Percentiles rank a stretch among this genome's conserved stretches.
Conservation (phyloP, 2,888 invertebrate genomes). For the Seira sanloemensis region DNA sequence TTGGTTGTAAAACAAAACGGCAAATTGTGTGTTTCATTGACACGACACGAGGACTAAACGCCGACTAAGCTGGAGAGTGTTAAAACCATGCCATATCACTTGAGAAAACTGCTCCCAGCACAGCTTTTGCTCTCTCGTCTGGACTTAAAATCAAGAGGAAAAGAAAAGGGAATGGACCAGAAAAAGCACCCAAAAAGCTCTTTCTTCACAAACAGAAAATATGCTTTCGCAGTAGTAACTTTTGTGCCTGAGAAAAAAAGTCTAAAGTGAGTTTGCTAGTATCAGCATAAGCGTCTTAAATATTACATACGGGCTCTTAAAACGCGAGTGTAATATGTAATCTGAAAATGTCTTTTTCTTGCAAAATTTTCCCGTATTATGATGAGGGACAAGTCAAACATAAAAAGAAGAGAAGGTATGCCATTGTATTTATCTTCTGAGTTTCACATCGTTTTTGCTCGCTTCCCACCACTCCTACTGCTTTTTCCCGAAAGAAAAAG, state of each 20-base stretch:
- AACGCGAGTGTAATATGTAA: not conserved
- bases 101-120: not conserved
- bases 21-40: conserved; percentile 33
- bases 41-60: conserved; percentile 49
- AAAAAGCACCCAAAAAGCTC: not conserved
- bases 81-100: conserved; percentile 26
- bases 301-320: not conserved
- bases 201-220: not conserved
- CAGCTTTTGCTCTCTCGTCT: not conserved
- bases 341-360: not conserved
- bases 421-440: not conserved
- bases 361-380: not conserved
- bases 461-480: not conserved
- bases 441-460: not conserved
- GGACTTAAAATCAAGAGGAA: not conserved
- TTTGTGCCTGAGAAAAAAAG: not conserved
- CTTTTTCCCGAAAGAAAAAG: too few relatives aligned
- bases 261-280: not conserved
- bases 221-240: not conserved
- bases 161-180: not conserved
- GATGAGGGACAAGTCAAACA: not conserved
- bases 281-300: not conserved
- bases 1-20: not conserved
- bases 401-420: not conserved
- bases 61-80: conserved; percentile 56